Conservation (phyloP, 2,113 vertebrate genomes). For the Fregata magnificens region DNA sequence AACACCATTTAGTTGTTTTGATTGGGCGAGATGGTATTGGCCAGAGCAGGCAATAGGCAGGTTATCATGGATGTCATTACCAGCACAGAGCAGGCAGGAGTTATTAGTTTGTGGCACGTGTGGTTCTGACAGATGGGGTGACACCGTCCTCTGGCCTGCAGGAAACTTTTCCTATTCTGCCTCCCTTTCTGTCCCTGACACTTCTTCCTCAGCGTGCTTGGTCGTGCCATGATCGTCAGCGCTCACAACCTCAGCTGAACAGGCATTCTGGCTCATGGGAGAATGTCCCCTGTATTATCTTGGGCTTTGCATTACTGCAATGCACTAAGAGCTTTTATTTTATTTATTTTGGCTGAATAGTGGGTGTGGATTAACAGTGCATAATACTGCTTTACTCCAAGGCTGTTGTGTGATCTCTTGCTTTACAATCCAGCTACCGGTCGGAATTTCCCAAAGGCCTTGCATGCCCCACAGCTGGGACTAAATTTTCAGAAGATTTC, state of each 20-base stretch:
- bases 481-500: neutral
- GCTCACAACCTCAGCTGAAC: neutral
- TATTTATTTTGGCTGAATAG: conserved; percentile 11
- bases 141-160: fast-evolving
- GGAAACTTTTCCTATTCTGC: neutral
- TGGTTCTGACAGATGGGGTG: neutral
- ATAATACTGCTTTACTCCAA: neutral
- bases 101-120: neutral
- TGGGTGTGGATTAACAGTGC: conserved; percentile 18
- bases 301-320: neutral
- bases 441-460: neutral
- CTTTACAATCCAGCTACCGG: neutral
- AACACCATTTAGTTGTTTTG: neutral
- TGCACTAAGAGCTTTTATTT: conserved; percentile 10
- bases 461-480: neutral
- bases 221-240: neutral
- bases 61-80: neutral
- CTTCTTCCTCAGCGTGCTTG: neutral
- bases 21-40: neutral
- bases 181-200: neutral
- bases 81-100: neutral
- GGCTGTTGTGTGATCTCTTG: neutral
- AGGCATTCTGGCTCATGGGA: neutral
- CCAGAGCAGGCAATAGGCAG: neutral
- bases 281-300: neutral